Conservation (phyloP, 1,140 invertebrate species). For the Bombus terrestris region DNA sequence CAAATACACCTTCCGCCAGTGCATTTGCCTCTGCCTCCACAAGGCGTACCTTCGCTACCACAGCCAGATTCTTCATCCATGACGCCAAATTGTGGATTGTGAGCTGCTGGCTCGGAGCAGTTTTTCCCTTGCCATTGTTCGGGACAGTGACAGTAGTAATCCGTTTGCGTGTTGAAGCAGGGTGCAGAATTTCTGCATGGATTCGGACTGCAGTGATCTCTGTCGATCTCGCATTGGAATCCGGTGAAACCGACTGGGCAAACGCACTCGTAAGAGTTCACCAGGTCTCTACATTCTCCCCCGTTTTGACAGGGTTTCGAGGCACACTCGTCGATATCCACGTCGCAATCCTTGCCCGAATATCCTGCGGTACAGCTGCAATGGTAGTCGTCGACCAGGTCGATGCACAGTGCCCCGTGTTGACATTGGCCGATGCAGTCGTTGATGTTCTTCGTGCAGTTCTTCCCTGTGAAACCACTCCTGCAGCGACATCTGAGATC, state of each 20-base stretch:
- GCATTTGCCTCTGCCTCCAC: conserved; percentile 92
- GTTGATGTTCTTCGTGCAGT: conserved; percentile 94
- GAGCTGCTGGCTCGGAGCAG: conserved; percentile 89
- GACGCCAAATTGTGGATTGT: conserved; percentile 84
- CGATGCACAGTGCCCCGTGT: conserved; percentile 93
- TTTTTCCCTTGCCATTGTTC: conserved; percentile 94
- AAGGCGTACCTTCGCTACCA: conserved; percentile 83
- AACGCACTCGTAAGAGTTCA: conserved; percentile 91
- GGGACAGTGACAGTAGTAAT: conserved; percentile 95
- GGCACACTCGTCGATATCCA: conserved; percentile 89
- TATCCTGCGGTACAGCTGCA: conserved; percentile 92
- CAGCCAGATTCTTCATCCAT: conserved; percentile 75
- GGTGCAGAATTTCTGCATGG: conserved; percentile 91
- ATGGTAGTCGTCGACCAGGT: conserved; percentile 91
- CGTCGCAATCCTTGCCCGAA: conserved; percentile 88
- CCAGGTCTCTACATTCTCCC: conserved; percentile 91
- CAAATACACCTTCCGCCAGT: conserved; percentile 89
- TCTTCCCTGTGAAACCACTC: conserved; percentile 93
- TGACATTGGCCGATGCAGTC: conserved; percentile 94
- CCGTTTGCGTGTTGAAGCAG: conserved; percentile 92
- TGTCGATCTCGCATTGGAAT: conserved; percentile 90
- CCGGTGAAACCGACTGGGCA: conserved; percentile 93
- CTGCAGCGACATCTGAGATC: conserved; percentile 88
- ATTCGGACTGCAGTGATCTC: conserved; percentile 91
- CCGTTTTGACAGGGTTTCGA: conserved; percentile 92